Conservation (phyloP, 2,797 vertebrate species). For the Etheostoma perlongum region DNA sequence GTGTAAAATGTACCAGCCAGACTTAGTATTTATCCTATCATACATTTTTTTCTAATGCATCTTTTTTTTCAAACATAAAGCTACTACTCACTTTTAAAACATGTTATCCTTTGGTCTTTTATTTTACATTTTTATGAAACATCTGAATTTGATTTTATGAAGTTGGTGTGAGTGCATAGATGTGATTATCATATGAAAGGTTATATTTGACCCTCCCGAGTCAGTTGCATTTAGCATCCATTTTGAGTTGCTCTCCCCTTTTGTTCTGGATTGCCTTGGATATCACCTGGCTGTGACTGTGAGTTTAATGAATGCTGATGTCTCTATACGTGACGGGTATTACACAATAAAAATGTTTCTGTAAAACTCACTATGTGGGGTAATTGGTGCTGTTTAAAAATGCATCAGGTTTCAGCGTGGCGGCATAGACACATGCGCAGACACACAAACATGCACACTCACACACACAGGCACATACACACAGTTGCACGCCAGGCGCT, state of each 20-base stretch:
- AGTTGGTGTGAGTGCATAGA: slow-evolving; percentile 45
- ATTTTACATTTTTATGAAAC: slow-evolving; percentile 55
- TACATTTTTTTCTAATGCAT: background rate
- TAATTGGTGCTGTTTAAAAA: slow-evolving; percentile 89
- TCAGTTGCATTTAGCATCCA: slow-evolving; percentile 77
- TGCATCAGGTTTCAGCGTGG: slow-evolving; percentile 79
- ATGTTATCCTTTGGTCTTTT: slow-evolving; percentile 36
- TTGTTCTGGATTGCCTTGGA: slow-evolving; percentile 75
- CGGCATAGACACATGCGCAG: slow-evolving; percentile 39
- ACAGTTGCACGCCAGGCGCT: slow-evolving; percentile 70
- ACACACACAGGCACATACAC: slow-evolving; percentile 22
- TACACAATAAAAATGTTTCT: slow-evolving; percentile 87
- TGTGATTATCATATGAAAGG: slow-evolving; percentile 79
- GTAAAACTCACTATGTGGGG: slow-evolving; percentile 83
- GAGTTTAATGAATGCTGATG: slow-evolving; percentile 85
- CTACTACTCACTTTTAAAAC: slow-evolving; percentile 15
- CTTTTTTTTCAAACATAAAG: slow-evolving; percentile 19
- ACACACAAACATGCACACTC: slow-evolving; percentile 25
- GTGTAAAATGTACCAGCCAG: background rate
- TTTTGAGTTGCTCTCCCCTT: slow-evolving; percentile 66
- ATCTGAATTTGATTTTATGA: slow-evolving; percentile 46
- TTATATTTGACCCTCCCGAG: slow-evolving; percentile 78
- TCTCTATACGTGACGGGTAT: slow-evolving; percentile 82
- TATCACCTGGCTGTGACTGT: slow-evolving; percentile 76
- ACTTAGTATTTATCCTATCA: slow-evolving; percentile 1